Evolutionary conservation across 2,113 vertebrate species (phyloP).

Genomic region (Prionailurus viverrinus): DNA sequence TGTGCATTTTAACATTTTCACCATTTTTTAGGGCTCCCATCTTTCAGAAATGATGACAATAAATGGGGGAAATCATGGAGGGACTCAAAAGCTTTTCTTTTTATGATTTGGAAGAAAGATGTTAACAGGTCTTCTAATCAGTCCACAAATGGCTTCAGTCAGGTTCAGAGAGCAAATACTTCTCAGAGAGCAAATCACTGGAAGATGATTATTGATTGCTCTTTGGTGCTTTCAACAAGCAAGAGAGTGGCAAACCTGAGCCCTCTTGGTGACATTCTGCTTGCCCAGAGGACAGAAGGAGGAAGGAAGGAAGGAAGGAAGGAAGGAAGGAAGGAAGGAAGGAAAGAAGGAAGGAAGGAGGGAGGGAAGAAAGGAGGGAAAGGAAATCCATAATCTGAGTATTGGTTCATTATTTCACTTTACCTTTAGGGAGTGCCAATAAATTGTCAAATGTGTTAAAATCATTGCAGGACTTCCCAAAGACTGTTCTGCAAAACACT

Average conservation of each 20-base stretch:
- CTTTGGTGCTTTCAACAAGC: neutral
- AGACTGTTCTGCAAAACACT: neutral
- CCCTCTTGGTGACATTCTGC: neutral
- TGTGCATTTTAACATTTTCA: neutral
- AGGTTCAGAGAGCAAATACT: neutral
- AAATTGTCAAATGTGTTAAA: conserved; percentile 17
- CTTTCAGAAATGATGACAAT: conserved; percentile 30
- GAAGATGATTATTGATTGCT: neutral
- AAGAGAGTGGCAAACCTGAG: neutral
- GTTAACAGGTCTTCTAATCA: neutral
- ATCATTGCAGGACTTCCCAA: neutral
- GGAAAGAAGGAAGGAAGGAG: neutral
- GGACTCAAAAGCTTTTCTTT: neutral
- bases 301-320: no score
- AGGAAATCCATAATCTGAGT: neutral
- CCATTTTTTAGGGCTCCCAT: neutral
- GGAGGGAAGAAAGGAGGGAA: neutral
- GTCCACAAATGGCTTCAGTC: neutral
- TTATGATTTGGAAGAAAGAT: conserved; percentile 34
- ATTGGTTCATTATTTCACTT: neutral
- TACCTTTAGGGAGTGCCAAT: neutral
- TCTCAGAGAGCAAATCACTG: neutral
- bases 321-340: no score
- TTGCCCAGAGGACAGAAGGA: neutral
- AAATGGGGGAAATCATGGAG: neutral